A percentile compares a stretch with the other conserved stretches of the same genome.
Evolutionary conservation across 2,113 vertebrate genomes (phyloP).

Genomic region (Clupea harengus): DNA sequence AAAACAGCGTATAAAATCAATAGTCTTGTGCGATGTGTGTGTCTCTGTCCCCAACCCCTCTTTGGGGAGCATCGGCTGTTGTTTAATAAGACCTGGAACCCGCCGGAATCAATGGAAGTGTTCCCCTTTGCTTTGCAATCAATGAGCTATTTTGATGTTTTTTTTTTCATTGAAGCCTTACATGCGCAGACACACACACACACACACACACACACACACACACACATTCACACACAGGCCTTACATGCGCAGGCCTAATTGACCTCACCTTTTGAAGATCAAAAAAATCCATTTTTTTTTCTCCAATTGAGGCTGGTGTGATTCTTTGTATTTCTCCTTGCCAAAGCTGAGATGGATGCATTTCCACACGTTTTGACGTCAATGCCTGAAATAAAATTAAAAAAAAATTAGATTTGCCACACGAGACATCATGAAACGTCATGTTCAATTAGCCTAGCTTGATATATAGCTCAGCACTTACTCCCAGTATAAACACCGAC

Average conservation of each 20-base stretch:
- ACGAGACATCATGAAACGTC: not conserved
- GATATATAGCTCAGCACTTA: not conserved
- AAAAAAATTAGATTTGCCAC: not conserved
- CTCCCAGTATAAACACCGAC: not conserved
- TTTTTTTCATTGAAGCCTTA: conserved; percentile 39
- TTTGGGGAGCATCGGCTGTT: conserved; percentile 66
- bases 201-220: too few species aligned
- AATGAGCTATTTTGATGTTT: conserved; percentile 64
- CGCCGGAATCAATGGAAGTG: conserved; percentile 68
- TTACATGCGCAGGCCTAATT: conserved; percentile 48
- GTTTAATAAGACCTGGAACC: conserved; percentile 74
- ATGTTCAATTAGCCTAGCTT: not conserved
- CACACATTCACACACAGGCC: not conserved
- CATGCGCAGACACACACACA: conserved; percentile 15
- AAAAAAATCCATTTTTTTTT: conserved; percentile 39
- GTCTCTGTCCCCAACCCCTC: conserved; percentile 59
- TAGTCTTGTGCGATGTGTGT: conserved; percentile 58
- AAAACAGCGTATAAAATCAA: conserved; percentile 68
- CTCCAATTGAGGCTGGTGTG: conserved; percentile 27
- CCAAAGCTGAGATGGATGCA: not conserved
- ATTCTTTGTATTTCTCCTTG: not conserved
- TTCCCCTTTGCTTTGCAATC: conserved; percentile 66
- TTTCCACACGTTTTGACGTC: not conserved
- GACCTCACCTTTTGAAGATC: conserved; percentile 31
- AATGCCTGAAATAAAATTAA: too few species aligned